Conservation (phyloP, 2,888 invertebrate species). For the Parnassius orleans region DNA sequence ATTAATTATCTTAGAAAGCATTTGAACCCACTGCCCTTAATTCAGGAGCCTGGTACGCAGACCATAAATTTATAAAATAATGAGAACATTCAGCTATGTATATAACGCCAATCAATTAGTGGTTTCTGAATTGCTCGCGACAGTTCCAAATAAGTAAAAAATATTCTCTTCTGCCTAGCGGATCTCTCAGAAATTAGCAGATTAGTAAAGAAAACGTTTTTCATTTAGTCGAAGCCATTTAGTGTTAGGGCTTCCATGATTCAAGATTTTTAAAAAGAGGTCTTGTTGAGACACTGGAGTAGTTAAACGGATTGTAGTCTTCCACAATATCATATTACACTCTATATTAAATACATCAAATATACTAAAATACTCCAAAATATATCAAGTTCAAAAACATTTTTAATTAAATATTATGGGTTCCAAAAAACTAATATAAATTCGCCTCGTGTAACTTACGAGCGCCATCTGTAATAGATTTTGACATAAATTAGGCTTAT, state of each 20-base stretch:
- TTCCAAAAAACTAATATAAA: too few species aligned
- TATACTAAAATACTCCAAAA: too few species aligned
- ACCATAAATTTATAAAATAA: too few species aligned
- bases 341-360: too few species aligned
- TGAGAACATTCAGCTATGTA: not conserved
- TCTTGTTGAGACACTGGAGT: too few species aligned
- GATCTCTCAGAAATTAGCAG: not conserved
- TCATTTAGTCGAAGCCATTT: not conserved
- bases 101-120: not conserved
- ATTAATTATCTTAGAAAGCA: too few species aligned
- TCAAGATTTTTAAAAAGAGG: not conserved
- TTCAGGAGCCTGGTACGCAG: too few species aligned
- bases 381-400: too few species aligned
- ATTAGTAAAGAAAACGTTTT: not conserved
- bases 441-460: not conserved
- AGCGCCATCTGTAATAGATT: slow-evolving; percentile 6
- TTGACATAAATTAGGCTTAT: not conserved
- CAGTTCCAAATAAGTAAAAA: slow-evolving; percentile 1
- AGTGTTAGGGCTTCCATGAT: slow-evolving; percentile 1
- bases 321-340: too few species aligned
- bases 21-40: too few species aligned
- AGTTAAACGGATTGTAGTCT: too few species aligned
- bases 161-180: not conserved
- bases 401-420: too few species aligned
- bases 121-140: not conserved